phyloP scores from a whole-genome alignment of 2,113 vertebrate genomes.

The Neolamprologus cancellatus region DNA sequence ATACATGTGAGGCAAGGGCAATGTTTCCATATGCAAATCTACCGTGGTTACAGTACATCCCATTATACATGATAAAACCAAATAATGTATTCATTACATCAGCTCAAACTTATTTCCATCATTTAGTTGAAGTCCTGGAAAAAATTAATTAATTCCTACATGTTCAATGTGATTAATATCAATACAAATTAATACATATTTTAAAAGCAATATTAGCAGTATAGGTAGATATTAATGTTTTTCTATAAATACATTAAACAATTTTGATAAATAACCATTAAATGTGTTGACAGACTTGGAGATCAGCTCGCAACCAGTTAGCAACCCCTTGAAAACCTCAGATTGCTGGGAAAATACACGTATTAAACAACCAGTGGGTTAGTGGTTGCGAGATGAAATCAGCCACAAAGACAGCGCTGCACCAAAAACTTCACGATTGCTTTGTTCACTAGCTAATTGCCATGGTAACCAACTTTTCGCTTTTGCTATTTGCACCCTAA shows the following conservation, averaged over 20 bases:
- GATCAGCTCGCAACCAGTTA: neutral
- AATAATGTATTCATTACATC: neutral
- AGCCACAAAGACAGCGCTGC: neutral
- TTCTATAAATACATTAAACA: neutral
- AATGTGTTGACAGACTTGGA: neutral
- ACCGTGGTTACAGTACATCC: neutral
- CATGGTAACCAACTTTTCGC: neutral
- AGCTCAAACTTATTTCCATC: neutral
- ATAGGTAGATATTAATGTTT: neutral
- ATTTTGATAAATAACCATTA: neutral
- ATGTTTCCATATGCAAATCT: neutral
- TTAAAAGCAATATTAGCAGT: neutral
- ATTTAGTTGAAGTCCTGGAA: neutral
- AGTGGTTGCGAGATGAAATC: neutral
- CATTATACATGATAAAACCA: neutral
- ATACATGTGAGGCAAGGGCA: neutral
- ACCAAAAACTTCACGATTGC: neutral
- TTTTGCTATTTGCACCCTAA: neutral
- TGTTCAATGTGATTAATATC: accelerated
- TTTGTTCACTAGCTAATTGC: neutral
- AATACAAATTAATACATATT: neutral
- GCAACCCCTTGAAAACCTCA: neutral
- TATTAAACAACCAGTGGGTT: neutral
- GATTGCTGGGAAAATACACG: accelerated
- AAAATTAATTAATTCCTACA: accelerated